These are phyloP conservation scores for Paramisgurnus dabryanus DNA, from an alignment of 2,113 vertebrate species.

Conservation along the genomic window DNA sequence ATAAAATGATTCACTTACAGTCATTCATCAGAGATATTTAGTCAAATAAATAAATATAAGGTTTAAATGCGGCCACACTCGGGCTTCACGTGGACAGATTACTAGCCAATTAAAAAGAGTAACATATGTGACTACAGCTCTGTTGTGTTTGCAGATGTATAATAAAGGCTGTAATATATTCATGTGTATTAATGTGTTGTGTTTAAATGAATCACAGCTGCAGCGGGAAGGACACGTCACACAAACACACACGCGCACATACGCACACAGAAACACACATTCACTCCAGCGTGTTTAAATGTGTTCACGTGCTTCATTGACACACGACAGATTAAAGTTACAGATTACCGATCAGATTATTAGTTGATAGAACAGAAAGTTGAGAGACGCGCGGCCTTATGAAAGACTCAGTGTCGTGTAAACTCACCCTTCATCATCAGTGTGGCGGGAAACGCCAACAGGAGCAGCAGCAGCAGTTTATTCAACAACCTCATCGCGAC, in stretches of 20 bases:
- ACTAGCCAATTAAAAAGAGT: no score
- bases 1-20: no score
- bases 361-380: background rate
- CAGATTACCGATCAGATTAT: background rate
- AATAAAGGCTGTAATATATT: background rate
- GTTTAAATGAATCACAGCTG: background rate
- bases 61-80: no score
- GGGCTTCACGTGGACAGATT: no score
- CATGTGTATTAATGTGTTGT: background rate
- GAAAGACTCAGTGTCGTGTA: background rate
- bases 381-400: background rate
- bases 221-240: conserved; percentile 16
- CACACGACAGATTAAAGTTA: background rate
- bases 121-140: no score
- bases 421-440: conserved; percentile 30
- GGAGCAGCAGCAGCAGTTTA: background rate
- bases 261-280: background rate
- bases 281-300: background rate
- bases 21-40: no score
- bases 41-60: no score
- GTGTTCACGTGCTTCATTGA: background rate
- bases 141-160: background rate
- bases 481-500: background rate
- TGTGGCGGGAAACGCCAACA: conserved; percentile 13
- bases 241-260: background rate